Percentiles rank a stretch among this genome's conserved stretches.
These are phyloP conservation scores for Aldabrachelys gigantea DNA, from an alignment of 2,113 vertebrate species.

Conservation along the genomic window DNA sequence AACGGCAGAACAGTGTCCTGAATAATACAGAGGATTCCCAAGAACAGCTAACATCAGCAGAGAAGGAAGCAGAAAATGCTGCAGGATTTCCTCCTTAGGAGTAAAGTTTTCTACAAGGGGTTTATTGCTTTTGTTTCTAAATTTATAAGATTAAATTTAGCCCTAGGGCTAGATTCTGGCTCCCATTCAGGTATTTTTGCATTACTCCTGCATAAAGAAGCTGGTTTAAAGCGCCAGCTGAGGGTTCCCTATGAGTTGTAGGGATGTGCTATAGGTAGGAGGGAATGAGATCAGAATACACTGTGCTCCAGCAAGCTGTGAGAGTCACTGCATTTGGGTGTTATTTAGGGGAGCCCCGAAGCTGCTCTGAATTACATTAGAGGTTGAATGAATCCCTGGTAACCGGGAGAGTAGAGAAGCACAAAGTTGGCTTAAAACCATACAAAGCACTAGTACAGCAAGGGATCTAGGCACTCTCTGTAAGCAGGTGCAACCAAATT, in stretches of 20 bases:
- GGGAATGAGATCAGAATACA: rapidly evolving
- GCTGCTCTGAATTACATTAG: background rate
- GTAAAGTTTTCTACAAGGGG: rapidly evolving
- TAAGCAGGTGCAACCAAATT: background rate
- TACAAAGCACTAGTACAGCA: background rate
- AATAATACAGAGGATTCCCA: background rate
- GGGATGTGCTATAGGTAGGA: rapidly evolving
- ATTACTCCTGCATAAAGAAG: background rate
- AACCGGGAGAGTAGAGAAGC: background rate
- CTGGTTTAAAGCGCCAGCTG: rapidly evolving
- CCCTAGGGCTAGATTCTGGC: background rate
- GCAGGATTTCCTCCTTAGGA: background rate
- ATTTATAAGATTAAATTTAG: background rate
- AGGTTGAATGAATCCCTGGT: background rate
- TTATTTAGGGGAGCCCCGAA: background rate
- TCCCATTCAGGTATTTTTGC: background rate
- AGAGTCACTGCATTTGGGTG: rapidly evolving
- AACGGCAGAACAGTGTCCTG: background rate
- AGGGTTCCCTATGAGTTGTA: background rate
- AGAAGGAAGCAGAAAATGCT: background rate
- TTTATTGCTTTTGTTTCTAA: background rate
- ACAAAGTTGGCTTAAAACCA: background rate
- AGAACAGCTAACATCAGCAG: background rate
- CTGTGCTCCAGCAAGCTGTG: background rate
- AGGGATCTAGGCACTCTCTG: background rate